Percentiles rank a stretch among this genome's conserved stretches.
phyloP scores from a whole-genome alignment of 2,888 invertebrate genomes.

The Ophraella communa region DNA sequence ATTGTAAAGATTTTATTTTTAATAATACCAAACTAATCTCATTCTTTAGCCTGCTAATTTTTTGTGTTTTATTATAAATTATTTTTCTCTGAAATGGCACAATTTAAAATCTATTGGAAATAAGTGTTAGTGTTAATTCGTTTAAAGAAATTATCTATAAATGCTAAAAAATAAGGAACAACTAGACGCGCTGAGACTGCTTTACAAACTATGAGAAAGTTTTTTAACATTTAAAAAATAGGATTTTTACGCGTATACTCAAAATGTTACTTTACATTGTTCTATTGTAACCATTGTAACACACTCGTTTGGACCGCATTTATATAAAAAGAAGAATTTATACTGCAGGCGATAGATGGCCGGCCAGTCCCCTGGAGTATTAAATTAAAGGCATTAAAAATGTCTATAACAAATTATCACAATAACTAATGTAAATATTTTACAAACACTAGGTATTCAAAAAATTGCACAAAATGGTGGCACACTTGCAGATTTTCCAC shows the following conservation, averaged over 20 bases:
- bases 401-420: conserved; percentile 53
- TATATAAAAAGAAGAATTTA: conserved; percentile 31
- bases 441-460: conserved; percentile 48
- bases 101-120: too few species aligned
- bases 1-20: too few species aligned
- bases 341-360: not conserved
- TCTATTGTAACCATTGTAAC: conserved; percentile 40
- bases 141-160: not conserved
- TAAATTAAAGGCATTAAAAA: conserved; percentile 37
- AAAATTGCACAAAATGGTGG: conserved; percentile 58
- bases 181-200: conserved; percentile 23
- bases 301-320: conserved; percentile 53
- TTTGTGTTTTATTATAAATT: too few species aligned
- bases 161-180: not conserved
- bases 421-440: conserved; percentile 45
- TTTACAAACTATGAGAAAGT: conserved; percentile 35
- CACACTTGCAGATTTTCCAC: conserved; percentile 51
- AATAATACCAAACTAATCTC: too few species aligned
- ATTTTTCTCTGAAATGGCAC: too few species aligned
- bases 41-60: too few species aligned
- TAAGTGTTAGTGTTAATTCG: not conserved
- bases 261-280: conserved; percentile 51
- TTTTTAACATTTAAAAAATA: conserved; percentile 50
- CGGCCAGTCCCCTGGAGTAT: not conserved
- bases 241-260: conserved; percentile 53